Evolutionary conservation across 2,888 invertebrate species (phyloP), one percentile per base, ranked within the genome.

Genomic region (Euphydryas editha): DNA sequence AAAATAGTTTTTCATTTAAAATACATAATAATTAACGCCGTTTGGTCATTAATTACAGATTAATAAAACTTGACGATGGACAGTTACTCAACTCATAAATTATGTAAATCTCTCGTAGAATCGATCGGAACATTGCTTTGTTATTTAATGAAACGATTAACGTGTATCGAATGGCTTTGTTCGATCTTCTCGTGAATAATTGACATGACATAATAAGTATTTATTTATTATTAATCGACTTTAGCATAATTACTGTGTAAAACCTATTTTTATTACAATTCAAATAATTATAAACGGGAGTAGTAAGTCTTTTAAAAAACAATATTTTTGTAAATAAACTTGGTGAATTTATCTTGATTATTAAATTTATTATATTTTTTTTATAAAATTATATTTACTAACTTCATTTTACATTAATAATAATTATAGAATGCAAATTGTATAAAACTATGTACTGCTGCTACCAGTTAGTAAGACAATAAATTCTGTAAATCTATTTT

Each of bases 81-180:
- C 55, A 58, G 61, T 60, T 62, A 65, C 58, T 65, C 75, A 71
- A 72, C 62, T 73, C 72, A 74, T 68, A 66, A 71, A 72, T 63
- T 62, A 67, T 69, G 55, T 56, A 63, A 58, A 39, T 73, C 65
- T 73, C 74, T 76, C 72, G 68, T 67, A 74, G 72, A 75, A 74
- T 76, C 77, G 73, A 74, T 70, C 17, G 51, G 42, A 57, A 61
- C 60, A 56, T 55, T 57, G 64, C 36, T 63, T 64, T 65, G 65
- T 62, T 69, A 68, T 67, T 70, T 62, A 65, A 46, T 64, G 63
- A 63, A 58, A 64, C 56, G 61, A 65, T 67, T 64, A 69, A 51
- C 54, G 60, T 59, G 61, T 56, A 65, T 65, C 61, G 55, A 62
- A 64, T 65, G 54, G 21, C 67, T 62, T 56, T 59, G 59, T 64